Evolutionary conservation across 2,113 vertebrate genomes (phyloP).

Genomic region (Glareola pratincola): DNA sequence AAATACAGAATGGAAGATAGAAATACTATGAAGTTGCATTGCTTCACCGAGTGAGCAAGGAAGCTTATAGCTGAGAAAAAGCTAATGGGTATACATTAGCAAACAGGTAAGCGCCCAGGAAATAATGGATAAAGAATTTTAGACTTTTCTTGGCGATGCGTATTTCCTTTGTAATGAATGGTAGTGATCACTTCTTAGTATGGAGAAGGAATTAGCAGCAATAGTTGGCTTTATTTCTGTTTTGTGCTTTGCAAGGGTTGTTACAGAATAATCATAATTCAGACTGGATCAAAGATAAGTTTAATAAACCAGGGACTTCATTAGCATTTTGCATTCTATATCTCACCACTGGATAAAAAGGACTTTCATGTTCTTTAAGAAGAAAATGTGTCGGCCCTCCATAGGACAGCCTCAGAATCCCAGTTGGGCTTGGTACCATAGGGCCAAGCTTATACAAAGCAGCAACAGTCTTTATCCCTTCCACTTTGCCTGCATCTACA

Average conservation of each 20-base stretch:
- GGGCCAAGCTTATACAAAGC: background rate
- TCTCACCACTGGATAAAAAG: conserved; percentile 9
- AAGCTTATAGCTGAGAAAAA: background rate
- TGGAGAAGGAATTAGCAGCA: background rate
- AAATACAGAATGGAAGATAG: background rate
- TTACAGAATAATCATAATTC: background rate
- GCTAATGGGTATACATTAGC: background rate
- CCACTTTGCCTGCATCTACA: background rate
- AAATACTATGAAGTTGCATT: background rate
- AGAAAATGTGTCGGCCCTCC: background rate
- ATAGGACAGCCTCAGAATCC: conserved; percentile 5
- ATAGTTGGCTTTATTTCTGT: background rate
- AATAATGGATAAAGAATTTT: background rate
- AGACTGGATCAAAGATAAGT: conserved; percentile 10
- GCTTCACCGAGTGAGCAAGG: background rate
- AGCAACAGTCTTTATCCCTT: background rate
- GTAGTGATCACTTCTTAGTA: background rate
- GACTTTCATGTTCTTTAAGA: conserved; percentile 14
- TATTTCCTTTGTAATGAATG: background rate
- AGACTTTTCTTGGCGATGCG: background rate
- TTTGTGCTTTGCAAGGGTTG: background rate
- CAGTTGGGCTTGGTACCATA: background rate
- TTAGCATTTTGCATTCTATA: conserved; percentile 6
- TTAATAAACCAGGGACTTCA: conserved; percentile 7
- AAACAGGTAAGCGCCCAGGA: background rate